Evolutionary conservation across 2,113 vertebrate genomes (phyloP), one percentile per base, ranked within the genome.

Genomic region (Puffinus mauretanicus): DNA sequence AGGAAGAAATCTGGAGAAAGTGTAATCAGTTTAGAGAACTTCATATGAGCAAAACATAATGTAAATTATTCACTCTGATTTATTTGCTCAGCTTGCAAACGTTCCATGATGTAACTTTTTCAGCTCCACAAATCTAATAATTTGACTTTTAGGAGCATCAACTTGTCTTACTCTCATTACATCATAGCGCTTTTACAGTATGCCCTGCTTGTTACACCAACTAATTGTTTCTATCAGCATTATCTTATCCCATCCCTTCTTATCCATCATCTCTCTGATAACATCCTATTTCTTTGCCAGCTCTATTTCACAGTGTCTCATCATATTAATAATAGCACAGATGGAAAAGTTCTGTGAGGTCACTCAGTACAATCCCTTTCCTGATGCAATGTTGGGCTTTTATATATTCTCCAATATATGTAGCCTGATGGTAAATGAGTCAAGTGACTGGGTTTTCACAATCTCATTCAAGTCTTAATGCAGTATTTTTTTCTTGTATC

Each of bases 291-390:
- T 95, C 54, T 90, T 89, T 81, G 66, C 80, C 46, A 91, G 42
- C 70, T 88, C 88, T 82, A 82, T 97, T 97, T 96, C 82, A 96
- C 46, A 79, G 95, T 91, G 58, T 40, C 81, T 91, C 58, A 73
- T 95, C 79, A n/a, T 93, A 90, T 92, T 97, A 97, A 96, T 96
- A 96, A 96, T 71, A 90, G 65, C 94, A 97, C 47, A 88, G 79
- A 93, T 96, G 85, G 91, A 92, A 96, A 96, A 93, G 80, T 96
- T 94, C 67, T 95, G 73, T 96, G 93, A 95, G 88, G 90, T 55
- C 91, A 96, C 86, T 90, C 91, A 60, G 85, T 81, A 89, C 91
- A 91, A 93, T 94, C 94, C 82, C 62, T 94, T 91, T 87, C 93
- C 81, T 91, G 92, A 96, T 96, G 82, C 75, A 57, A 77, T 92